phyloP scores from a whole-genome alignment of 2,113 vertebrate genomes.

The Cardinalis cardinalis region DNA sequence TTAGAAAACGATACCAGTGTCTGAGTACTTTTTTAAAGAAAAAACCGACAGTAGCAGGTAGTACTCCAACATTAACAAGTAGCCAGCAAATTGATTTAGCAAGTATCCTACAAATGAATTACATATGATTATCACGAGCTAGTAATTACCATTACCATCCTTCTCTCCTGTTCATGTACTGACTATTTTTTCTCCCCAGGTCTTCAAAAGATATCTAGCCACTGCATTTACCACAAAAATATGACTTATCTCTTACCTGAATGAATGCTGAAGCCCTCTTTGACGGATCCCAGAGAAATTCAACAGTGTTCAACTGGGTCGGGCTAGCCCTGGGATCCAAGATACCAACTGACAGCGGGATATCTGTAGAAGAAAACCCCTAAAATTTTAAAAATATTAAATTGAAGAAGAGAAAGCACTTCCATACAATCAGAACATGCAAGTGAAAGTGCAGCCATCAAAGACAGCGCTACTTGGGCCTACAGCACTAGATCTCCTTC shows the following conservation, averaged over 20 bases:
- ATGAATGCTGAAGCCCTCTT: constrained; percentile 90
- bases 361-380: constrained; percentile 82
- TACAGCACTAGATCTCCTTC: background rate
- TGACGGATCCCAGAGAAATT: constrained; percentile 92
- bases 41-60: background rate
- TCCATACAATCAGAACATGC: constrained; percentile 16
- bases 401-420: constrained; percentile 62
- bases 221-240: background rate
- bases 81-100: background rate
- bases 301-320: constrained; percentile 88
- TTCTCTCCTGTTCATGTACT: background rate
- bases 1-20: background rate
- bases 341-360: constrained; percentile 89
- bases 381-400: constrained; percentile 75
- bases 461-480: background rate
- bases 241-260: constrained; percentile 76
- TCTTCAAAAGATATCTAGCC: background rate
- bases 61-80: background rate
- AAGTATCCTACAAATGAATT: background rate
- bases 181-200: background rate
- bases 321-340: constrained; percentile 87
- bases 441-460: constrained; percentile 4
- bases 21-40: background rate
- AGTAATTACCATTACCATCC: background rate
- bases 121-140: background rate